Evolutionary conservation across 37 sponge, comb jelly and placozoan genomes (phyloP), one percentile per base, ranked within the genome.

Genomic region (Oopsacas minuta): DNA sequence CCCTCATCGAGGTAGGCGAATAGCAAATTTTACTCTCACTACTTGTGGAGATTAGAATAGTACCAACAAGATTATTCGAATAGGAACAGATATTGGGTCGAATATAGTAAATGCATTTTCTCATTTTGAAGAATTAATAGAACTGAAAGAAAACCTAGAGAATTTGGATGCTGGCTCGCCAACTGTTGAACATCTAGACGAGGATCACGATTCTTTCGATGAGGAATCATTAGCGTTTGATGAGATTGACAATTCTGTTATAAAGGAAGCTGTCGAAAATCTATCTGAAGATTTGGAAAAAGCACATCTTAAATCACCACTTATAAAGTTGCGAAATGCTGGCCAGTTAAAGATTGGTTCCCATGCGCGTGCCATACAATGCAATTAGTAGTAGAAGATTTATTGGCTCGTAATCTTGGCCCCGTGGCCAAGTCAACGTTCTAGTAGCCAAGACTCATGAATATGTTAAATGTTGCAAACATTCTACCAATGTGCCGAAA

Each of bases 61-160:
- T 61, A n/a, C 75, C 75, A 61, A 61, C 30, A 61, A 61, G 30
- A 61, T 61, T 25, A 34, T 61, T n/a, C 75, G 75, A 10, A n/a
- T 61, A 61, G 75, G 75, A 17, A 12, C 75, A 25, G 75, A 61
- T n/a, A 61, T 32, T 61, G 75, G 75, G 20, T 61, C 75, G 75
- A 61, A 61, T n/a, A 61, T 61, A 34, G 75, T 61, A 25, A 61
- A 61, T 25, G 75, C 7, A 25, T 61, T 61, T 61, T 61, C 75
- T 61, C 75, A 61, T 25, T 25, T 61, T 61, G 75, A 61, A 25
- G 75, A 61, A 61, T n/a, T 61, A n/a, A 32, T 61, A 61, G 75
- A 61, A 25, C 49, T 42, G 49, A 42, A 42, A 8, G 49, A 42
- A 42, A 42, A 42, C 49, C 49, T 42, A 42, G 49, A 42, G 49